Percentiles rank a stretch among this genome's conserved stretches.
Evolutionary conservation across 2,888 invertebrate species (phyloP).

Genomic region (Ceramica pisi): DNA sequence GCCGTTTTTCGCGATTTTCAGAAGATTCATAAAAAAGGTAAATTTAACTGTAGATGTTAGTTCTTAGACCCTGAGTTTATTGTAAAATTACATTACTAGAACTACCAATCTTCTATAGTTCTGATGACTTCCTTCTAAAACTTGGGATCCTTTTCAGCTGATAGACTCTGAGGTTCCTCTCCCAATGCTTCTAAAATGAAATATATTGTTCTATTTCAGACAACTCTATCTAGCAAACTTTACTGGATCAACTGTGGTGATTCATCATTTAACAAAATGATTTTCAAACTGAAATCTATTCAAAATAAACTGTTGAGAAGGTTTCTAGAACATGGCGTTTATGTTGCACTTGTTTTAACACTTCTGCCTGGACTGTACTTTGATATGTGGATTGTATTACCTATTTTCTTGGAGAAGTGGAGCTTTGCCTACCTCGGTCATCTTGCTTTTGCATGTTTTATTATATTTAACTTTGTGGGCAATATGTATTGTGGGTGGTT

Average conservation of each 20-base stretch:
- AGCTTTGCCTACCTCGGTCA: constrained; percentile 91
- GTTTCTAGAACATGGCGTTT: constrained; percentile 86
- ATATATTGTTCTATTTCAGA: constrained; percentile 35
- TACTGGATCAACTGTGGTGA: constrained; percentile 9
- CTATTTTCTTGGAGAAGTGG: constrained; percentile 91
- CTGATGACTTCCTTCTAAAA: neutral
- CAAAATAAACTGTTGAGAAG: constrained; percentile 78
- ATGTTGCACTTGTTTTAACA: constrained; percentile 90
- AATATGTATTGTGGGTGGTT: constrained; percentile 95
- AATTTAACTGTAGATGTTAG: neutral
- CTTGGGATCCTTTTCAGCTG: too few relatives aligned
- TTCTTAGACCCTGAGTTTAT: neutral
- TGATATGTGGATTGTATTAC: constrained; percentile 94
- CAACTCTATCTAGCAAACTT: neutral
- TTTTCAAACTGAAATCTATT: constrained; percentile 77
- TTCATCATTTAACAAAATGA: constrained; percentile 68
- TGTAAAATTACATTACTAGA: neutral
- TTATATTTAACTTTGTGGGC: constrained; percentile 94
- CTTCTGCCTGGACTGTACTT: constrained; percentile 93
- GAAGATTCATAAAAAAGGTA: neutral
- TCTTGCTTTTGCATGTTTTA: constrained; percentile 92
- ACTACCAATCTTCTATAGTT: neutral
- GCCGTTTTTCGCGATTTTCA: neutral
- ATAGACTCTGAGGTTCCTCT: too few relatives aligned
- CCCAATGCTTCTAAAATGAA: neutral